Evolutionary conservation across 2,797 vertebrate genomes (phyloP).

Genomic region (Pyrocephalus nanus): DNA sequence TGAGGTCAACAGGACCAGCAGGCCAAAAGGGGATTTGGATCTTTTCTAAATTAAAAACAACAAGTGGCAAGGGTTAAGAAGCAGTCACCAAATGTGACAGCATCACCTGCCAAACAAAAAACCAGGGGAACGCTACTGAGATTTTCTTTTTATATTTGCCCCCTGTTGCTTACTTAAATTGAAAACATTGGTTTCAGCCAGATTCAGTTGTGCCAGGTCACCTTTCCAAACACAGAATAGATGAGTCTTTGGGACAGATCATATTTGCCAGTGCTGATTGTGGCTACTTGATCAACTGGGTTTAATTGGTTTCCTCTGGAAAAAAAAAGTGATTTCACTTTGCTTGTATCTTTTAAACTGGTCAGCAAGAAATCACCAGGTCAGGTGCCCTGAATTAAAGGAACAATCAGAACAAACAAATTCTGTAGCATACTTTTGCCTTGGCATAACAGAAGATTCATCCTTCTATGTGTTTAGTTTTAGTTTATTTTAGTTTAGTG

Average conservation of each 20-base stretch:
- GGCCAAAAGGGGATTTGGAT: background rate
- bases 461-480: background rate
- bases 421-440: background rate
- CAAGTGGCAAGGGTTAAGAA: background rate
- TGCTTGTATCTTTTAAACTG: background rate
- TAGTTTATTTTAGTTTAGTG: background rate
- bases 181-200: background rate
- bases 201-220: background rate
- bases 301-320: background rate
- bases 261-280: background rate
- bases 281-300: rapidly evolving
- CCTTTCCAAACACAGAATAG: background rate
- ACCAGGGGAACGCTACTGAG: background rate
- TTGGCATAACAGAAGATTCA: background rate
- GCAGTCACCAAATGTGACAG: background rate
- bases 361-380: background rate
- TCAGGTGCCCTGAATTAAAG: background rate
- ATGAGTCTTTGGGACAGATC: background rate
- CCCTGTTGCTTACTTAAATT: background rate
- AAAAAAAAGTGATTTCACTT: background rate
- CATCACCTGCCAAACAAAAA: background rate
- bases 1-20: background rate
- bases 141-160: background rate
- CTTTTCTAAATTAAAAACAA: background rate
- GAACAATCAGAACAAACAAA: background rate